Evolutionary conservation across 2,113 vertebrate species (phyloP).

Genomic region (Lontra canadensis): DNA sequence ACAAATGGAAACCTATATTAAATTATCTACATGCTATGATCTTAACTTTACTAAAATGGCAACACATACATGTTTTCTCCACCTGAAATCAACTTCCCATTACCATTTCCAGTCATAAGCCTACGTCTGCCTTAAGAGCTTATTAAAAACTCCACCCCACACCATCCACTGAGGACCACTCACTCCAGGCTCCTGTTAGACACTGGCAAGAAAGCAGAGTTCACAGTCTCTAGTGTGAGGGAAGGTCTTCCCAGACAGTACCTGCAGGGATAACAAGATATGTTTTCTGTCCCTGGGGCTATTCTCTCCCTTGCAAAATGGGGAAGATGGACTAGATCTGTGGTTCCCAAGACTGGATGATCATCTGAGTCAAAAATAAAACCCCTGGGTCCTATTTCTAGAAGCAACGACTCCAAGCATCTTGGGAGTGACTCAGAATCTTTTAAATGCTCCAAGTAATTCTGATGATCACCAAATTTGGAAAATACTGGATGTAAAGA

Average conservation of each 20-base stretch:
- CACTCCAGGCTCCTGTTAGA: not conserved
- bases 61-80: not conserved
- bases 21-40: constrained; percentile 20
- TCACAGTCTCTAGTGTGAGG: too few species aligned
- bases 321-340: not conserved
- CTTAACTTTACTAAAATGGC: constrained; percentile 17
- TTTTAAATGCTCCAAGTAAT: not conserved
- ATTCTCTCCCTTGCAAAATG: not conserved
- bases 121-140: not conserved
- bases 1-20: constrained; percentile 58
- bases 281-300: accelerated
- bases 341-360: not conserved
- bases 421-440: not conserved
- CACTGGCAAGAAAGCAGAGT: not conserved
- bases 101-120: not conserved
- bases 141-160: too few species aligned
- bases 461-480: not conserved
- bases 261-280: not conserved
- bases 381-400: too few species aligned
- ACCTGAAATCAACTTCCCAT: not conserved
- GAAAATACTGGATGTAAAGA: not conserved
- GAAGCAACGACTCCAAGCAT: too few species aligned
- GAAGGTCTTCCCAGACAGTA: not conserved
- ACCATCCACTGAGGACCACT: not conserved
- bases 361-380: not conserved